Evolutionary conservation across 2,888 invertebrate species (phyloP).

Genomic region (Nomada ferruginata): DNA sequence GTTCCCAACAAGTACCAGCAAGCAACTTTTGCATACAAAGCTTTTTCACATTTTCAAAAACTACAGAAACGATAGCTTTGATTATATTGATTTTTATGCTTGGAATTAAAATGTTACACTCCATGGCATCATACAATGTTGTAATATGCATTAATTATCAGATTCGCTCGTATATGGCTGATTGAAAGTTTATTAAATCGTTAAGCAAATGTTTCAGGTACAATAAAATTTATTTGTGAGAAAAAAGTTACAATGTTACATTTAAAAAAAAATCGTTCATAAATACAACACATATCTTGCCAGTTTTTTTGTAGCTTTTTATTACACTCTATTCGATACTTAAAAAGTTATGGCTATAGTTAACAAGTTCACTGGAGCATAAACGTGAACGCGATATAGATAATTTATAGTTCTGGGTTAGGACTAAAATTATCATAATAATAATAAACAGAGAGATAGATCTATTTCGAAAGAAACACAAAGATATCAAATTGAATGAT

Average conservation of each 20-base stretch:
- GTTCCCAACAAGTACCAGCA: too few species aligned
- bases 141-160: too few species aligned
- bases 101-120: too few species aligned
- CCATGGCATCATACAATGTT: too few species aligned
- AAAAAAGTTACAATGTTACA: conserved; percentile 34
- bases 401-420: conserved; percentile 48
- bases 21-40: too few species aligned
- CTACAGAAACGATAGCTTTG: too few species aligned
- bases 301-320: conserved; percentile 67
- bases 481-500: conserved; percentile 34
- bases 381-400: conserved; percentile 71
- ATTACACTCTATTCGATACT: conserved; percentile 78
- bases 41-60: too few species aligned
- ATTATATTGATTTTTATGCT: too few species aligned
- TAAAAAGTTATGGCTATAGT: conserved; percentile 75
- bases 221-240: conserved; percentile 37
- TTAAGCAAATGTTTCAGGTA: conserved; percentile 2
- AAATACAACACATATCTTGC: conserved; percentile 34
- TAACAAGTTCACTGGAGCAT: conserved; percentile 75
- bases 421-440: conserved; percentile 52
- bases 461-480: conserved; percentile 24
- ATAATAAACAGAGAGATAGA: conserved; percentile 36
- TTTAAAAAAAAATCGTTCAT: conserved; percentile 42
- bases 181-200: too few species aligned
- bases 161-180: too few species aligned